Percentiles rank a stretch among this genome's conserved stretches.
Evolutionary conservation across 2,113 vertebrate species (phyloP).

Genomic region (Ovis canadensis): DNA sequence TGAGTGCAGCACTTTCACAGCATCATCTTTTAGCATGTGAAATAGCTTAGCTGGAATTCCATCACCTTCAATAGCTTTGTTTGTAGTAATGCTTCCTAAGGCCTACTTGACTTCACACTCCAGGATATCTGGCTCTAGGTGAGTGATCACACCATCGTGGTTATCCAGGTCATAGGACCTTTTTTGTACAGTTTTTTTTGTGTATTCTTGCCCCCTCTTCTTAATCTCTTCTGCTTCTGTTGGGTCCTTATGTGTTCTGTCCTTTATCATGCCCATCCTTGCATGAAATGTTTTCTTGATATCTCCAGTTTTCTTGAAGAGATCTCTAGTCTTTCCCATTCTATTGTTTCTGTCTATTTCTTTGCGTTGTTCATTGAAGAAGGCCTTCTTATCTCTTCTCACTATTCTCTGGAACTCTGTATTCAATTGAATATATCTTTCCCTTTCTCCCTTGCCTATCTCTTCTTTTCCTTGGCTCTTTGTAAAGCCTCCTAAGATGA

Average conservation of each 20-base stretch:
- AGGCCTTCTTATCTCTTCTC: not conserved
- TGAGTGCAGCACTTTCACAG: not conserved
- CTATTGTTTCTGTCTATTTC: not conserved
- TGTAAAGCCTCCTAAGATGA: not conserved
- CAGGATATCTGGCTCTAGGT: not conserved
- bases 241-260: not conserved
- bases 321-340: not conserved
- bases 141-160: not conserved
- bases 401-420: not conserved
- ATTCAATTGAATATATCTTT: not conserved
- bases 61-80: not conserved
- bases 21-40: not conserved
- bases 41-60: not conserved
- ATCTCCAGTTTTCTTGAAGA: not conserved
- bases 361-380: not conserved
- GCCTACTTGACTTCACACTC: not conserved
- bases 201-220: not conserved
- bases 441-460: not conserved
- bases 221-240: not conserved
- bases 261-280: not conserved
- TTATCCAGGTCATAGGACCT: not conserved
- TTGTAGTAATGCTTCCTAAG: not conserved
- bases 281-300: not conserved
- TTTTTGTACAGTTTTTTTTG: not conserved
- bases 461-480: not conserved